These are phyloP conservation scores for Ictidomys tridecemlineatus DNA, from an alignment of 2,113 vertebrate genomes.

Conservation along the genomic window DNA sequence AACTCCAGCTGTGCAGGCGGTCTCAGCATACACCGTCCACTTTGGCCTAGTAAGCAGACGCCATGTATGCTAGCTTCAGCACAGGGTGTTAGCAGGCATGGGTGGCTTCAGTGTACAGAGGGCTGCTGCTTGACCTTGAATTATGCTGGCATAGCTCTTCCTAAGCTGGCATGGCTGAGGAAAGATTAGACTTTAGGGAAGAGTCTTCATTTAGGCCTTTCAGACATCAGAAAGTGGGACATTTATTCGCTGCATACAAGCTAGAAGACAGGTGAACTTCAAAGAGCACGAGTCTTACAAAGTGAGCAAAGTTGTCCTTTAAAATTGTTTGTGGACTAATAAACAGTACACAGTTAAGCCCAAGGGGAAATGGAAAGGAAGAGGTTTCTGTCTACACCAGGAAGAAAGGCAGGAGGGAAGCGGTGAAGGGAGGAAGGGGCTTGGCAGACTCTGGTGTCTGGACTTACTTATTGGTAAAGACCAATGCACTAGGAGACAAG, in stretches of 20 bases:
- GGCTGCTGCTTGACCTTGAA: slow-evolving; percentile 67
- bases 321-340: not conserved
- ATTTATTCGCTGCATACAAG: slow-evolving; percentile 37
- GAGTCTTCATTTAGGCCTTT: slow-evolving; percentile 45
- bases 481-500: not conserved
- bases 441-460: not conserved
- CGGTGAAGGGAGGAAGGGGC: not conserved
- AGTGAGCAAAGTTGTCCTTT: not conserved
- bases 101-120: slow-evolving; percentile 48
- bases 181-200: slow-evolving; percentile 54
- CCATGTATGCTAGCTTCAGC: slow-evolving; percentile 70
- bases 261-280: slow-evolving; percentile 54
- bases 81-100: slow-evolving; percentile 55
- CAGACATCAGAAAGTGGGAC: not conserved
- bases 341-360: not conserved
- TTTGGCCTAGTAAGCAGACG: slow-evolving; percentile 63
- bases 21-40: not conserved
- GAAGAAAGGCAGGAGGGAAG: not conserved
- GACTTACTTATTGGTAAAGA: not conserved
- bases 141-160: slow-evolving; percentile 70
- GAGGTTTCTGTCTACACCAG: slow-evolving; percentile 32
- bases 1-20: slow-evolving; percentile 16
- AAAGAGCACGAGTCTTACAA: slow-evolving; percentile 11
- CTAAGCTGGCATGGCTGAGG: slow-evolving; percentile 45
- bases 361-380: slow-evolving; percentile 46